Base-by-base conservation (phyloP, 2,113 vertebrate species). In the Corvus cornix region DNA sequence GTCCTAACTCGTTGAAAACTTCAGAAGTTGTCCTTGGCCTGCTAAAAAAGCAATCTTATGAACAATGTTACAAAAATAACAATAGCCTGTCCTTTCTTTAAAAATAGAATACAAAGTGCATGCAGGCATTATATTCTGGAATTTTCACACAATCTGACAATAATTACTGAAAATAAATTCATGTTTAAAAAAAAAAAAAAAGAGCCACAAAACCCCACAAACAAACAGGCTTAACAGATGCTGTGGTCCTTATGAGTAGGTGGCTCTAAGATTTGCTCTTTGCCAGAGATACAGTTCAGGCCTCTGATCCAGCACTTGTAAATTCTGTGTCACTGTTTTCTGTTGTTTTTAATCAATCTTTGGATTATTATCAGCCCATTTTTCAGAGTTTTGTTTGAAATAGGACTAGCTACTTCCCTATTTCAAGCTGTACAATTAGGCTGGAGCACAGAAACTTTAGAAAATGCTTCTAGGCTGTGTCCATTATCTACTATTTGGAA, bases 11-110 rank as follows among this genome's bases (percentile, higher is more conserved):
- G 90, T 51, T 95, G 59, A 59, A 90, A 85, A 74, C 58, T 87
- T 91, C 41, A 70, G 28, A 89, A 89, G 63, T 69, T 89, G 58
- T 85, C 28, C 89, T 91, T 94, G 63, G 74, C 67, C 30, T 93
- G 78, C 67, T 90, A 51, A 85, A 95, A 95, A 84, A 85, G 75
- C 56, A 94, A n/a, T 28, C 49, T 9, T 11, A 73, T 76, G 70
- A 89, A 43, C 37, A 66, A 3, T 3, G 4, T 74, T 90, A 62
- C 37, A 89, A 72, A 93, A 96, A 49, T 53, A 91, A 69, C 35
- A 83, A 62, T 53, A 66, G 37, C 27, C 27, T 84, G 31, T 73
- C 82, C 51, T 73, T 82, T n/a, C 28, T 69, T 76, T 73, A 51
- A 60, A 94, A 87, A 60, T 23, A 78, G 55, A 80, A 51, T 13